These are phyloP conservation scores for Phyto melanocephala DNA, from an alignment of 2,888 invertebrate species.

Conservation along the genomic window DNA sequence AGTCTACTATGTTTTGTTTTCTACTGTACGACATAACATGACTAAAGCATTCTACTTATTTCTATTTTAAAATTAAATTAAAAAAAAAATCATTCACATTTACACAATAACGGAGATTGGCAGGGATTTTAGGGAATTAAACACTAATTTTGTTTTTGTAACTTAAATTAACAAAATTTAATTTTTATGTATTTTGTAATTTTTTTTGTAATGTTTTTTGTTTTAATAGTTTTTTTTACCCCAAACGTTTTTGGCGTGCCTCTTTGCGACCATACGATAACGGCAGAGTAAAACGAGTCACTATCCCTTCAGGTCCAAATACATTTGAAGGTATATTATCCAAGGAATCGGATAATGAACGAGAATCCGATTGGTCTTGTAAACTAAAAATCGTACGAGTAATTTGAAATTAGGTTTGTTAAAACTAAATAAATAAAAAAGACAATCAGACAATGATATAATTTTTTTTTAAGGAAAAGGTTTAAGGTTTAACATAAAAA, in stretches of 20 bases:
- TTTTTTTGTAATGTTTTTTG: neutral
- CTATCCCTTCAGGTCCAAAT: conserved; percentile 82
- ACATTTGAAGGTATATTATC: conserved; percentile 80
- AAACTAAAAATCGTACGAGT: conserved; percentile 73
- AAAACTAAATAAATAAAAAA: conserved; percentile 38
- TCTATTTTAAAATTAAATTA: neutral
- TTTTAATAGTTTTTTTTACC: conserved; percentile 80
- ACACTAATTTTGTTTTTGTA: neutral
- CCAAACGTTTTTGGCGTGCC: conserved; percentile 89
- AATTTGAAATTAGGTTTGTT: conserved; percentile 52
- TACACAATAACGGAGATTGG: too few relatives aligned
- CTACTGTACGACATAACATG: conserved; percentile 27
- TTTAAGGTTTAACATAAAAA: too few relatives aligned
- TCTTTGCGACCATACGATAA: conserved; percentile 89
- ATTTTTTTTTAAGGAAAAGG: too few relatives aligned
- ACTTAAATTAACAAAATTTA: neutral
- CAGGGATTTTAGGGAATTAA: too few relatives aligned
- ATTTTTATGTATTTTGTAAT: neutral
- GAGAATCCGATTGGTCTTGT: conserved; percentile 80
- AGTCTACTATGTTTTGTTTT: conserved; percentile 11
- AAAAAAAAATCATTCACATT: too few relatives aligned
- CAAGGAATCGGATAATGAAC: conserved; percentile 81
- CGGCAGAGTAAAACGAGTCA: conserved; percentile 85
- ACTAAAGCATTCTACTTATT: conserved; percentile 38
- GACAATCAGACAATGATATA: too few relatives aligned